Evolutionary conservation across 1,140 invertebrate species (phyloP).

Genomic region (Macrobrachium nipponense): DNA sequence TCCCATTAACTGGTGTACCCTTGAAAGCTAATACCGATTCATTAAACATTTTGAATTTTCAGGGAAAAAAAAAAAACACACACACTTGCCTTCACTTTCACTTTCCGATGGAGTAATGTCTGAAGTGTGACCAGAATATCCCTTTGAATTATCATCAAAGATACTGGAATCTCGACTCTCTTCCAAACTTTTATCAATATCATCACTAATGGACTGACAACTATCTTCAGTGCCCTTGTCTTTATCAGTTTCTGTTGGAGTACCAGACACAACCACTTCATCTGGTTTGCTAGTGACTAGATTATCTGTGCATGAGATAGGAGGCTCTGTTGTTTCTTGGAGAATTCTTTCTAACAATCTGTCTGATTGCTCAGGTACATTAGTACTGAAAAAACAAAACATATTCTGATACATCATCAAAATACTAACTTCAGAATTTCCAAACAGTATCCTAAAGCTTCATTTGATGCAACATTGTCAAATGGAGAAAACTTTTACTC

Average conservation of each 20-base stretch:
- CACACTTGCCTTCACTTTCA: slow-evolving; percentile 36
- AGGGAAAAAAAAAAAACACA: neutral
- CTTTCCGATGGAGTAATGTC: slow-evolving; percentile 21
- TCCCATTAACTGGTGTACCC: too few relatives aligned
- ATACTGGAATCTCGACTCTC: slow-evolving; percentile 27
- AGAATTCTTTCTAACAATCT: slow-evolving; percentile 37
- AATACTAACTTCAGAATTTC: neutral
- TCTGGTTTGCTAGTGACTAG: too few relatives aligned
- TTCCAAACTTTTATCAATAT: too few relatives aligned
- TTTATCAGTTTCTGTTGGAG: neutral
- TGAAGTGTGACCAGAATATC: slow-evolving; percentile 1
- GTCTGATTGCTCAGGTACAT: slow-evolving; percentile 32
- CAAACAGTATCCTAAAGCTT: too few relatives aligned
- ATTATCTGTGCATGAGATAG: too few relatives aligned
- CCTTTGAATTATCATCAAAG: slow-evolving; percentile 15
- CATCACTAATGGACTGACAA: too few relatives aligned
- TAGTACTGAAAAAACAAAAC: neutral
- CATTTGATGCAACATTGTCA: too few relatives aligned
- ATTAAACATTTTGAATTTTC: too few relatives aligned
- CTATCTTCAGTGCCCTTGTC: too few relatives aligned
- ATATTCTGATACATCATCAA: neutral
- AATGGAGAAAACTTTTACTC: too few relatives aligned
- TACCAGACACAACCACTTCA: neutral
- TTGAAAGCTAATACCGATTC: too few relatives aligned
- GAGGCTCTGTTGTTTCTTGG: neutral